phyloP scores from a whole-genome alignment of 2,888 invertebrate species.

The Drosophila mettleri region DNA sequence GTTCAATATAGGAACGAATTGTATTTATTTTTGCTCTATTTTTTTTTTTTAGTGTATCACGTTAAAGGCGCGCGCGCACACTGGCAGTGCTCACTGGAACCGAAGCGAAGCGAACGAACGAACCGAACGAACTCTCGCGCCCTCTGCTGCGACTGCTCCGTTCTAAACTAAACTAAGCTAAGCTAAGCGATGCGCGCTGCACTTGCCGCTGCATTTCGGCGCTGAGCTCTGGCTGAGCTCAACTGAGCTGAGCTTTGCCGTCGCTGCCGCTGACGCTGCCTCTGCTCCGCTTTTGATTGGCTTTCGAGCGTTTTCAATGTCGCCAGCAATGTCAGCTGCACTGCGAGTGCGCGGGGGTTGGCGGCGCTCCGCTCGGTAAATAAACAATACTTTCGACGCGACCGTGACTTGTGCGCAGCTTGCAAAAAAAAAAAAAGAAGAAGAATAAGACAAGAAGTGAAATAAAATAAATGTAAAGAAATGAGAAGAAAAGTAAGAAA shows the following conservation, averaged over 20 bases:
- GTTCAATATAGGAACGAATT: constrained; percentile 12
- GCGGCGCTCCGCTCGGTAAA: constrained; percentile 44
- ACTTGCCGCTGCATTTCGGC: constrained; percentile 9
- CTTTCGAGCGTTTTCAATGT: constrained; percentile 53
- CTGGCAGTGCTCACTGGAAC: constrained; percentile 71
- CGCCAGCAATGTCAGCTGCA: constrained; percentile 80
- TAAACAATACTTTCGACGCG: constrained; percentile 68
- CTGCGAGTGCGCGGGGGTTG: constrained; percentile 1
- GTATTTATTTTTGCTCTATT: not conserved
- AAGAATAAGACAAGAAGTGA: not conserved
- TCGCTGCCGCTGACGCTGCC: not conserved
- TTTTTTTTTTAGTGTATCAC: not conserved
- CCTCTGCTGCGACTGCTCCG: constrained; percentile 30
- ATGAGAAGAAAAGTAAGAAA: constrained; percentile 9
- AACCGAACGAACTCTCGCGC: constrained; percentile 27
- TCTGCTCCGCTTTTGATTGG: constrained; percentile 54
- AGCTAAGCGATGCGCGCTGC: constrained; percentile 55
- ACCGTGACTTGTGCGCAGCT: constrained; percentile 84
- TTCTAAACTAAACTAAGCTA: constrained; percentile 62
- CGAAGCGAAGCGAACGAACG: constrained; percentile 20
- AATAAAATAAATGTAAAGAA: constrained; percentile 1
- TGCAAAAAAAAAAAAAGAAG: constrained; percentile 69
- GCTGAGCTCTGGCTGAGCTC: constrained; percentile 16
- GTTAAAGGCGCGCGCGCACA: constrained; percentile 39
- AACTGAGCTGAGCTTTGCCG: constrained; percentile 18